Evolutionary conservation across 2,888 invertebrate species (phyloP).

Genomic region (Papilio elwesi): DNA sequence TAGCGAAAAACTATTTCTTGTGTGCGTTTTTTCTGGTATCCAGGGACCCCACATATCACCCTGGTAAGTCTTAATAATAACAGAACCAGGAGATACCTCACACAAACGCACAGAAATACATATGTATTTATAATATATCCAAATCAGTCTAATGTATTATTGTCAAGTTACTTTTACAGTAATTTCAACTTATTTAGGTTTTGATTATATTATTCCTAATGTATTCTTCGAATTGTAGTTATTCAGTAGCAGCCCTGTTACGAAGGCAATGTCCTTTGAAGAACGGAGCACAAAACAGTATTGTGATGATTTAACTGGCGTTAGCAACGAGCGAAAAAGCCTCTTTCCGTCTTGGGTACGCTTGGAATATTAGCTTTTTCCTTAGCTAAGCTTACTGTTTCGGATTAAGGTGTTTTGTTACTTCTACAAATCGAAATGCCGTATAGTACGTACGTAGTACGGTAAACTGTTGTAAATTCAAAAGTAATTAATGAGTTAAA

Average conservation of each 20-base stretch:
- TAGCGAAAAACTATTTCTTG: no score
- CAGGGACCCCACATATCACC: no score
- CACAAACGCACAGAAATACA: neutral
- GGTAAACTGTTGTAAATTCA: no score
- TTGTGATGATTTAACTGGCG: conserved; percentile 75
- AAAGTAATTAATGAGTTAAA: no score
- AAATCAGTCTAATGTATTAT: neutral
- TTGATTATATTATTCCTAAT: neutral
- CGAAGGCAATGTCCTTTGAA: conserved; percentile 70
- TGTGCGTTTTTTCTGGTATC: no score
- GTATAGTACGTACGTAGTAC: no score
- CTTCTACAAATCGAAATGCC: neutral
- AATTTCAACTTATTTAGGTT: neutral
- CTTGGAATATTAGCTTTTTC: conserved; percentile 58
- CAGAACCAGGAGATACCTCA: no score
- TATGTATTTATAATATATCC: neutral
- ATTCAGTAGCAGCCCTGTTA: conserved; percentile 47
- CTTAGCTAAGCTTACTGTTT: conserved; percentile 47
- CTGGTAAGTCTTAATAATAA: no score
- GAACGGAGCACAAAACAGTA: conserved; percentile 64
- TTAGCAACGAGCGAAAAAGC: conserved; percentile 71
- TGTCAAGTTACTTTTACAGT: neutral
- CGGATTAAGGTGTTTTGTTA: conserved; percentile 34
- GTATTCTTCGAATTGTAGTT: conserved; percentile 8
- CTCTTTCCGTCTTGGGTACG: conserved; percentile 62